Evolutionary conservation across 2,888 invertebrate genomes (phyloP).

Genomic region (Nudaria mundana): DNA sequence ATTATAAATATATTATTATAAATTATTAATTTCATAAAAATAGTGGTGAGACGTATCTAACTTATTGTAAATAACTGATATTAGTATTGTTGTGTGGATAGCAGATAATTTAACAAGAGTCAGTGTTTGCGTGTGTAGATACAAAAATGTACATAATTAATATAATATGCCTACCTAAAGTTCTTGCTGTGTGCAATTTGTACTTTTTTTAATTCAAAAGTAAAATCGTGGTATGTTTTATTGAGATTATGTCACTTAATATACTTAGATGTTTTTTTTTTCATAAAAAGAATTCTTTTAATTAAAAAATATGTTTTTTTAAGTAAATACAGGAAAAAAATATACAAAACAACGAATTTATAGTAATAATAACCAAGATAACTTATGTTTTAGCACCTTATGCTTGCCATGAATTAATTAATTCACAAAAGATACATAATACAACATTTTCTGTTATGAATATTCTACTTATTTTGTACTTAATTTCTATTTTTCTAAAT

Average conservation of each 20-base stretch:
- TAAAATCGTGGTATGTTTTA: background rate
- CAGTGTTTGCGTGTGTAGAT: slow-evolving; percentile 79
- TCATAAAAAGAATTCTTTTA: too few species aligned
- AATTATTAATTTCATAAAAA: background rate
- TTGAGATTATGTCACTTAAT: too few species aligned
- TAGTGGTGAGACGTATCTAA: slow-evolving; percentile 30
- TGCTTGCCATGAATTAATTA: too few species aligned
- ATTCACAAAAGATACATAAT: too few species aligned
- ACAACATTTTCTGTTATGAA: too few species aligned
- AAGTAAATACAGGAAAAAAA: slow-evolving; percentile 6
- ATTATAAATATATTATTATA: background rate
- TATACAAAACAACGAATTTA: slow-evolving; percentile 32
- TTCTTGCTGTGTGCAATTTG: slow-evolving; percentile 26
- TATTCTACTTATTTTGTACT: slow-evolving; percentile 21
- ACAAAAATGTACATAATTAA: slow-evolving; percentile 48
- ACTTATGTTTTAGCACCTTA: too few species aligned
- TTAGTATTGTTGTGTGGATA: slow-evolving; percentile 76
- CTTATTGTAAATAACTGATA: slow-evolving; percentile 72
- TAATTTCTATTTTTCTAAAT: slow-evolving; percentile 20
- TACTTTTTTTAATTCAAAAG: slow-evolving; percentile 2
- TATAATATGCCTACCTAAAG: too few species aligned
- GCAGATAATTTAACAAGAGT: slow-evolving; percentile 62
- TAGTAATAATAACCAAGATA: slow-evolving; percentile 19
- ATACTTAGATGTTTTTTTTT: too few species aligned
- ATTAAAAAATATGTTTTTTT: background rate